Base-by-base conservation (phyloP, 2,888 invertebrate genomes). In the Drosophila aldrichi region DNA sequence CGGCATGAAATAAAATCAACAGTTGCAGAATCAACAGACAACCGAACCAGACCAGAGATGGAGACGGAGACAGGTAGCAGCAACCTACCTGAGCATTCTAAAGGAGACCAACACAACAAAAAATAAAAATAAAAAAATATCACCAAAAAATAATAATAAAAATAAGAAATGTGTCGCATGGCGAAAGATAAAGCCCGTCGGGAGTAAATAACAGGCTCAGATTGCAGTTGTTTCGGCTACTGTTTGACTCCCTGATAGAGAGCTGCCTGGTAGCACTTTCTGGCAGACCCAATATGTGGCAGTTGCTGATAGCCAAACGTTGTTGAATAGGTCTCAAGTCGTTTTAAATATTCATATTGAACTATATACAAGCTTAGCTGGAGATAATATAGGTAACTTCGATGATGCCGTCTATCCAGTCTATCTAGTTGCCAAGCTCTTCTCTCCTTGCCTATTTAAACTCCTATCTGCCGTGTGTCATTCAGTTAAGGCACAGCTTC, bases 1-100 rank as follows among this genome's bases (percentile, higher is more conserved):
- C 79, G 85, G 89, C 85, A 89, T 84, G 81, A 87, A 87, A 86
- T 87, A 81, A 88, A 80, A 82, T 78, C 81, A 87, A 82, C 86
- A 81, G 82, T 82, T 84, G 81, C 85, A 79, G 77, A 71, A 77
- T 73, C 75, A 86, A 85, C 84, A 81, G 81, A 82, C 77, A 77
- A 32, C 61, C 41, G 57, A 69, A 70, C 67, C n/a, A n/a, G 70
- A 67, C 14, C 43, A 1, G 36, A 16, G 36, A 36, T 6, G 36
- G 36, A 36, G 36, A 14, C 41, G 6, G 43, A 44, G 86, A 81
- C 84, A 83, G 83, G 87, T 87, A 83, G 81, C 83, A 62, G 70
- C 56, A 43, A 20, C 32, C n/a, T 34, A 85, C 78, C 77, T 70
- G 74, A 58, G 38, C 57, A 77, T 32, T 60, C 71, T 51, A 74